Conservation (phyloP, 2,113 vertebrate species). For the Corythornis madagascariensis region DNA sequence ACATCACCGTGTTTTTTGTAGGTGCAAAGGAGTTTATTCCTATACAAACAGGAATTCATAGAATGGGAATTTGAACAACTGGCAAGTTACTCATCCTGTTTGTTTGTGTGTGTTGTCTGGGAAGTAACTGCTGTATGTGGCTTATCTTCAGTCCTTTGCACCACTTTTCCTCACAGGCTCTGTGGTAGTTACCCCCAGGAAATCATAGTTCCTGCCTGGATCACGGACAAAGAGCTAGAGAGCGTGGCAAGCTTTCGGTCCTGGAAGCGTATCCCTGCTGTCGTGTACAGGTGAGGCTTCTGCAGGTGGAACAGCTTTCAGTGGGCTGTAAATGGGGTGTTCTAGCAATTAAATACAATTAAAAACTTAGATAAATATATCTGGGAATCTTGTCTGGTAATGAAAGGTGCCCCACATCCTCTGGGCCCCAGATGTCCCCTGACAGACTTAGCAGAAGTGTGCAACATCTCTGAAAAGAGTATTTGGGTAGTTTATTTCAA, state of each 20-base stretch:
- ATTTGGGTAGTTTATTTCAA: background rate
- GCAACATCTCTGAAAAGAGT: background rate
- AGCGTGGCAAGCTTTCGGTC: conserved; percentile 95
- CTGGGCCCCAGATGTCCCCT: background rate
- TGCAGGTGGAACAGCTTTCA: background rate
- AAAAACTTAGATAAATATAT: background rate
- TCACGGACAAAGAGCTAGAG: conserved; percentile 97
- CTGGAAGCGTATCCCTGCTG: conserved; percentile 96
- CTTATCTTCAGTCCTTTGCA: background rate
- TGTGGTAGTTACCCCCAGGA: conserved; percentile 97
- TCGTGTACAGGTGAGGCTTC: conserved; percentile 90
- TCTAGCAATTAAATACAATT: background rate
- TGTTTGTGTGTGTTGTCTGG: background rate
- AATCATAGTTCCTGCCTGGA: conserved; percentile 93
- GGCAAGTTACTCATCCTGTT: background rate
- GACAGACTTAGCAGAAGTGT: background rate
- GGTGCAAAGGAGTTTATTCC: background rate
- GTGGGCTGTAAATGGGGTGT: too few relatives aligned
- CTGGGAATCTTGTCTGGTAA: background rate
- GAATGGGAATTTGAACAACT: background rate
- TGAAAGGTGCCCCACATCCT: background rate
- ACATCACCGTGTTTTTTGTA: background rate
- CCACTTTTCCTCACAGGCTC: conserved; percentile 74
- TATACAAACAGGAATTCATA: background rate
- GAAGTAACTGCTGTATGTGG: background rate